A percentile compares a stretch with the other conserved stretches of the same genome.
Evolutionary conservation across 2,888 invertebrate genomes (phyloP).

Genomic region (Epirrhoe alternata): DNA sequence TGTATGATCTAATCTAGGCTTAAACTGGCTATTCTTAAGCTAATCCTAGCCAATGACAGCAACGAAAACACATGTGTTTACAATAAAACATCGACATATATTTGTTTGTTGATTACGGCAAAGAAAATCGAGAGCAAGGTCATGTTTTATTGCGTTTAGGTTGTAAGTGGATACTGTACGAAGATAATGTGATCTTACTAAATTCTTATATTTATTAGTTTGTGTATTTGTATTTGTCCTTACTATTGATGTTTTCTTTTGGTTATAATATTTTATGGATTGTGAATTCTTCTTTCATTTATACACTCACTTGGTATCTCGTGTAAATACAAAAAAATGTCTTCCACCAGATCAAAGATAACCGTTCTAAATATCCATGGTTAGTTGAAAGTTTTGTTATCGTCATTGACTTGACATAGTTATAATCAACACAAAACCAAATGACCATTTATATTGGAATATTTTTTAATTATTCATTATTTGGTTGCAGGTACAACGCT

Average conservation of each 20-base stretch:
- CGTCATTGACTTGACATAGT: no score
- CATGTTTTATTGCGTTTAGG: background rate
- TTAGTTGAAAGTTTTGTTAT: no score
- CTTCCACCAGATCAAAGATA: background rate
- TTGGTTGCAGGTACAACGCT: constrained; percentile 74
- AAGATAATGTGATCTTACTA: background rate
- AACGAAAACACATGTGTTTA: background rate
- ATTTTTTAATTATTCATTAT: constrained; percentile 37
- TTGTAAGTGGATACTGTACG: background rate
- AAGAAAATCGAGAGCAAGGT: background rate
- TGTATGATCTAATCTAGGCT: background rate
- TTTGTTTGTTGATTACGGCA: background rate
- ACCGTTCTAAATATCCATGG: no score
- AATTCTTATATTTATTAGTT: background rate
- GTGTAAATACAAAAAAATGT: background rate
- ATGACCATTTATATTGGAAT: background rate
- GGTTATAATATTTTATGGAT: background rate
- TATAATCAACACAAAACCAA: no score
- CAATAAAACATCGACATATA: background rate
- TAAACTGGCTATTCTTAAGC: background rate
- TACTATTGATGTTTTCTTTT: background rate
- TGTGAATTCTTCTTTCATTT: background rate
- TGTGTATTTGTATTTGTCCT: background rate
- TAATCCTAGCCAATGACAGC: background rate
- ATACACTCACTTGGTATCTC: background rate